Percentiles rank a stretch among this genome's conserved stretches.
Conservation (phyloP, 2,113 vertebrate species). For the Leucosticte australis region DNA sequence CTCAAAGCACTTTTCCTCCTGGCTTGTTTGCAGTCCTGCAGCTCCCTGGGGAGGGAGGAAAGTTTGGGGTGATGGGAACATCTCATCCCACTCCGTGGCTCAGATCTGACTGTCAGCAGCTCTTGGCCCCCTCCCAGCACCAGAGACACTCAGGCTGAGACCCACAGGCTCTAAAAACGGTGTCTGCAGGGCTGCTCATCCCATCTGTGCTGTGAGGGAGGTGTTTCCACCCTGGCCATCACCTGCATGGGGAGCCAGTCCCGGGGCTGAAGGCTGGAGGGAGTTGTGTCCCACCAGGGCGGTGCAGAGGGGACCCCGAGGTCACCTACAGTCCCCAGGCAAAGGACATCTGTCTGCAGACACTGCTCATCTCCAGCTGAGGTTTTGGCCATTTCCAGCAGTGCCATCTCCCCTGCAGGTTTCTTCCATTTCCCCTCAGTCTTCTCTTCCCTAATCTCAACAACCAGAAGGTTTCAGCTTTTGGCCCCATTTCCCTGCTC, state of each 20-base stretch:
- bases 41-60: not conserved
- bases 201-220: not conserved
- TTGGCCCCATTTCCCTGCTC: not conserved
- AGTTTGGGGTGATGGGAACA: not conserved
- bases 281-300: not conserved
- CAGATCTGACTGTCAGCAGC: not conserved
- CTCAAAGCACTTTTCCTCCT: not conserved
- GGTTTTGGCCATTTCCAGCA: not conserved
- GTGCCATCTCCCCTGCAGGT: not conserved
- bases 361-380: not conserved
- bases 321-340: not conserved
- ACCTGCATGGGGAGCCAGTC: not conserved
- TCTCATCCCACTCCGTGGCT: not conserved
- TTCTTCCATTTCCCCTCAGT: not conserved
- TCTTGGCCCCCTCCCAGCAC: not conserved
- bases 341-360: not conserved
- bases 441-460: not conserved
- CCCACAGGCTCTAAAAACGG: not conserved
- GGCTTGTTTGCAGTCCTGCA: not conserved
- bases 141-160: not conserved
- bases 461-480: not conserved
- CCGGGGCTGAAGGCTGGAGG: not conserved
- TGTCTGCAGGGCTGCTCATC: not conserved
- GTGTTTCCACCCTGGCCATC: not conserved
- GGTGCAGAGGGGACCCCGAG: not conserved